Base-by-base conservation (phyloP, 2,113 vertebrate species). In the Erythrocebus patas region DNA sequence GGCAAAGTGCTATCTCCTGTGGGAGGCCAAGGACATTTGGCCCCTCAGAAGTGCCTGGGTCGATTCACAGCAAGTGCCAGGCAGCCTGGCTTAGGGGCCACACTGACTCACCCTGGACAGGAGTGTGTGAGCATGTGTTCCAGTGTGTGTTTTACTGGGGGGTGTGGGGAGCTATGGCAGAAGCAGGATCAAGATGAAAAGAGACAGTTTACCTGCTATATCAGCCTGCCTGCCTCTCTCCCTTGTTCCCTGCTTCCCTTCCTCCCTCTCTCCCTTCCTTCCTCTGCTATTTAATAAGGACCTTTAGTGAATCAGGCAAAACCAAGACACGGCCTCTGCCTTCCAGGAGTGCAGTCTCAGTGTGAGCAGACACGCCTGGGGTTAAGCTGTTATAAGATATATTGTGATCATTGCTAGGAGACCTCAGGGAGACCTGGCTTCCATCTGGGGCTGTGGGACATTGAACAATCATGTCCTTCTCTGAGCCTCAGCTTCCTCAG, bases 401-500 rank as follows among this genome's bases (percentile, higher is more conserved):
- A 0, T 2, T 7, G 66, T 45, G 30, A 32, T 17, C 12, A 0
- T 5, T 32, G 57, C 72, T 22, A 2, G 1, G 17, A 55, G 72
- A 68, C 30, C 59, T 27, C 52, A 3, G 64, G 13, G 8, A 64
- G 10, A 10, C 25, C 70, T 12, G 45, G 45, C 55, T 68, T 87
- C 64, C 20, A 2, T 50, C 64, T 43, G 48, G 45, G 64, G 30
- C 75, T 50, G 43, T 45, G 78, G 52, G 66, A 32, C 43, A 6
- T 1, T 4, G 32, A 90, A 20, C 20, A 3, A 2, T 9, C 55
- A 3, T 0, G 0, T 30, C 64, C 43, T 55, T 40, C 52, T 52
- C 89, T 83, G 70, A 48, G 35, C 83, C 91, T 96, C 50, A 11
- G 27, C 73, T 79, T 86, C 89, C 82, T 88, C 30, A 7, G 64